Base-by-base conservation (phyloP, 2,888 invertebrate species). In the Eueremaeus valkanovi region DNA sequence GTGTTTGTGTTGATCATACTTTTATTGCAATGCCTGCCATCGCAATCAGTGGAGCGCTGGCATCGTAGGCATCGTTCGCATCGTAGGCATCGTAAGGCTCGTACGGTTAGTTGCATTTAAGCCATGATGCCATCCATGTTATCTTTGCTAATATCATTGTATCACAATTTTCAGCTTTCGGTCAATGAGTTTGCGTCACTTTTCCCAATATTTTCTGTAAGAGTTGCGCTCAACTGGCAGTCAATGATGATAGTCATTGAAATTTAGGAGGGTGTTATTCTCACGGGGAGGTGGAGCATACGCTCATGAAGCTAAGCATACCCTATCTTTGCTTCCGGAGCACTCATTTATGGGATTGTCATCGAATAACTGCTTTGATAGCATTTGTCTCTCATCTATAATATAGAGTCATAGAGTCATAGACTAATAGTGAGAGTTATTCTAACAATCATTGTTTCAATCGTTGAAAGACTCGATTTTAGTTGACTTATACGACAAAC, bases 101-200 rank as follows among this genome's bases (percentile, higher is more conserved):
- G 45, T n/a, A n/a, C n/a, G n/a, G n/a, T 63, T 63, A 63, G 63
- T 29, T 5, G 31, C 13, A 31, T 63, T 24, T n/a, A 21, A 40
- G 16, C 68, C 36, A 40, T 68, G 40, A 55, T 55, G 61, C 5
- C 33, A 42, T 68, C 68, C 68, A 68, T 68, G 68, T 68, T 68
- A 42, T 68, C 42, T 68, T 68, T 24, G 42, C 40, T 68, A 24
- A 68, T 68, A 68, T 68, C 24, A 68, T 42, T 42, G 42, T 68
- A 68, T 68, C 68, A 68, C 68, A 42, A 68, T 68, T 68, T 42
- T 3, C 3, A 66, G 66, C 68, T 68, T 68, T 42, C 40, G 68
- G 68, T 68, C 68, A 68, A 68, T 68, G 68, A 68, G 68, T 68
- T 68, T 68, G 68, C 68, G 68, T 68, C 63, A 63, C 63, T n/a